phyloP scores from a whole-genome alignment of 1,140 invertebrate species.

The Tetraneura akinire region DNA sequence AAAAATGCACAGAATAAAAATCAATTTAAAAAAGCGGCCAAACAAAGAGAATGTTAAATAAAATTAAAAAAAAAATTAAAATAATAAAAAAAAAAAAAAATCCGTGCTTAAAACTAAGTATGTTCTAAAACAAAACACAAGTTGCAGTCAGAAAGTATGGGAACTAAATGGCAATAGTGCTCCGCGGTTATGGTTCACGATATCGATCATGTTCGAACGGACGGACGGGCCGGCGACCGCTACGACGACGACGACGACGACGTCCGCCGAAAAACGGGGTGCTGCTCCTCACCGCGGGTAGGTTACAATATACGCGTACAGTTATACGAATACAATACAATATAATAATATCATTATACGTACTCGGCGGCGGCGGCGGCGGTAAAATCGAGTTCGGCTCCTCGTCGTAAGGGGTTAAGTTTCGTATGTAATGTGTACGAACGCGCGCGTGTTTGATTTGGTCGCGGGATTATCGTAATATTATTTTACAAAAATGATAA shows the following conservation, averaged over 20 bases:
- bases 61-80: not conserved
- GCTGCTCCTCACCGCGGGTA: constrained; percentile 25
- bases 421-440: too few relatives aligned
- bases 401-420: too few relatives aligned
- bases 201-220: constrained; percentile 40
- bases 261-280: not conserved
- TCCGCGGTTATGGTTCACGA: constrained; percentile 22
- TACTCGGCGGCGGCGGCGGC: not conserved
- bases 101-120: constrained; percentile 51
- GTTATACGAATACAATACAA: too few relatives aligned
- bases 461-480: too few relatives aligned
- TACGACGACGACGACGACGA: not conserved
- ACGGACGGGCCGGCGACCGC: not conserved
- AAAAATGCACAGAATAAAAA: constrained; percentile 16
- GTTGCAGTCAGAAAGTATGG: constrained; percentile 50
- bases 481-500: too few relatives aligned
- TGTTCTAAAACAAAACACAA: constrained; percentile 50
- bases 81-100: constrained; percentile 45
- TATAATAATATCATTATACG: too few relatives aligned
- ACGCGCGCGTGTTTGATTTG: too few relatives aligned
- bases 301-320: too few relatives aligned
- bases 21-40: constrained; percentile 32
- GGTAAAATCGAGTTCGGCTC: not conserved
- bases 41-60: not conserved
- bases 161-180: constrained; percentile 48